A percentile compares a stretch with the other conserved stretches of the same genome.
Evolutionary conservation across 53 echinoderm and acorn worm species (phyloP).

Genomic region (Arbacia lixula): DNA sequence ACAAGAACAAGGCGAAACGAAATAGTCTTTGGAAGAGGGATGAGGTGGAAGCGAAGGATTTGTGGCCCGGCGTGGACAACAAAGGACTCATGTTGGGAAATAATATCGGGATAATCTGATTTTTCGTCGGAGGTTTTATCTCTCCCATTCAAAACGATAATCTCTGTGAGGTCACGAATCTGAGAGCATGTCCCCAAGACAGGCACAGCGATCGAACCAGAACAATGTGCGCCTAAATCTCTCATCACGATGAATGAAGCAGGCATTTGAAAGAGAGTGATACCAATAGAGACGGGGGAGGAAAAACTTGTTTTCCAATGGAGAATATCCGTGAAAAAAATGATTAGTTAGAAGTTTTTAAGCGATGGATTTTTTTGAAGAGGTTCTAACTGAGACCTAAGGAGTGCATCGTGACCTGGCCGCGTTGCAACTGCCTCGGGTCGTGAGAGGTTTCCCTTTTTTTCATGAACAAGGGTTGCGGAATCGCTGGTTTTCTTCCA

Average conservation of each 20-base stretch:
- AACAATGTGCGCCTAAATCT: too few relatives aligned
- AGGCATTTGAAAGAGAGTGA: too few relatives aligned
- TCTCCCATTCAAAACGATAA: neutral
- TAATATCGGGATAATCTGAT: slow-evolving; percentile 38
- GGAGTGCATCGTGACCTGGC: slow-evolving; percentile 6
- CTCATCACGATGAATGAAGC: too few relatives aligned
- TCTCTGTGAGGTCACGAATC: slow-evolving; percentile 22
- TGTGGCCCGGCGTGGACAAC: neutral
- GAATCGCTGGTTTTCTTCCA: too few relatives aligned
- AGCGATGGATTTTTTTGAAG: slow-evolving; percentile 17
- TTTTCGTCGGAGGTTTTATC: slow-evolving; percentile 5
- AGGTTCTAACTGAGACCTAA: slow-evolving; percentile 19
- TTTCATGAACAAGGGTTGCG: too few relatives aligned
- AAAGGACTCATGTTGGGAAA: slow-evolving; percentile 8
- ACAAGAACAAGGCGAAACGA: too few relatives aligned
- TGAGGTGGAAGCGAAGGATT: too few relatives aligned
- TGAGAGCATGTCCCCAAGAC: slow-evolving; percentile 3
- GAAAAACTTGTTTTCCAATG: neutral
- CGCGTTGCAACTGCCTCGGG: slow-evolving; percentile 6
- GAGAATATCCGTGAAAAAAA: slow-evolving; percentile 8
- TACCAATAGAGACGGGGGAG: neutral
- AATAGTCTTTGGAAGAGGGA: too few relatives aligned
- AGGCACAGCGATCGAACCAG: neutral
- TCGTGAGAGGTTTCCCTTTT: neutral
- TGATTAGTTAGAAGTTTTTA: neutral